Evolutionary conservation across 2,888 invertebrate species (phyloP).

Genomic region (Eucera pruinosa): DNA sequence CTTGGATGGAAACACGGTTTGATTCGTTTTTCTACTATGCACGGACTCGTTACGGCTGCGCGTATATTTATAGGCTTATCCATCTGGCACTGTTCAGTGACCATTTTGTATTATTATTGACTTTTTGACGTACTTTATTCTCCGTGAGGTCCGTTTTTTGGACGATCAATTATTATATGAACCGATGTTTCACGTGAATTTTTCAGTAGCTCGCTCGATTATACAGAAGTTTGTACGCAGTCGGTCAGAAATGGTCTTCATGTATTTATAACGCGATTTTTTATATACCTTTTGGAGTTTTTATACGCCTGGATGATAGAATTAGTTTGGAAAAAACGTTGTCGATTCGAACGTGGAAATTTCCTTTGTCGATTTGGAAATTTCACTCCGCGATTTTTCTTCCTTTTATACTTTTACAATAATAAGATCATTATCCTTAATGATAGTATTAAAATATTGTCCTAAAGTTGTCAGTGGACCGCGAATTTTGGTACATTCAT

Average conservation of each 20-base stretch:
- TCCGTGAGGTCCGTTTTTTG: neutral
- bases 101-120: slow-evolving; percentile 6
- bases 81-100: slow-evolving; percentile 11
- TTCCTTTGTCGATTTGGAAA: neutral
- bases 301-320: neutral
- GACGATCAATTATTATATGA: neutral
- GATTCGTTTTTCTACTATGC: slow-evolving; percentile 17
- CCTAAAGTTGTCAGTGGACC: neutral
- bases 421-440: neutral
- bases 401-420: neutral
- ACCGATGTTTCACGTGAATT: neutral
- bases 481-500: too few relatives aligned
- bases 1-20: neutral
- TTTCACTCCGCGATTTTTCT: neutral
- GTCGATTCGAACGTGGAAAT: neutral
- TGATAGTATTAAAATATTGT: neutral
- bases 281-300: neutral
- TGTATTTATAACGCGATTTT: neutral
- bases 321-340: neutral
- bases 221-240: neutral
- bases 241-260: slow-evolving; percentile 5
- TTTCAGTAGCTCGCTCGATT: slow-evolving; percentile 11
- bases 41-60: slow-evolving; percentile 8
- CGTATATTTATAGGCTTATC: slow-evolving; percentile 4
- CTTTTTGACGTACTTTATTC: slow-evolving; percentile 24